Percentiles rank a stretch among this genome's conserved stretches.
Evolutionary conservation across 2,888 invertebrate species (phyloP).

Genomic region (Schizotus pectinicornis): DNA sequence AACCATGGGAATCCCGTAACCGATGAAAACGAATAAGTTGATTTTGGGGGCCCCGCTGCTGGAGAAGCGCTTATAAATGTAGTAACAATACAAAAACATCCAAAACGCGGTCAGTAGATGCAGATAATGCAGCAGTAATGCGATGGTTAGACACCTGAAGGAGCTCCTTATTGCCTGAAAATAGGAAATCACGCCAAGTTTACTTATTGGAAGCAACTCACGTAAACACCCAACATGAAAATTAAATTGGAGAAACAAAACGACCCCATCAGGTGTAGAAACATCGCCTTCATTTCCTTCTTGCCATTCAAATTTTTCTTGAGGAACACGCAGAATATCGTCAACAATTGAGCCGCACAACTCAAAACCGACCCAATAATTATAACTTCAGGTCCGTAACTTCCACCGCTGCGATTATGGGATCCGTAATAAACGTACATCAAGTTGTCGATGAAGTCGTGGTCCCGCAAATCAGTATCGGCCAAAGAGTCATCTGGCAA

Average conservation of each 20-base stretch:
- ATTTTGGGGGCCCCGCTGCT: conserved; percentile 59
- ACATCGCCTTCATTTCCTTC: conserved; percentile 61
- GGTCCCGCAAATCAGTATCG: conserved; percentile 70
- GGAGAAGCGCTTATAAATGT: conserved; percentile 65
- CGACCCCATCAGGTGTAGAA: conserved; percentile 68
- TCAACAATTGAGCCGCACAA: conserved; percentile 61
- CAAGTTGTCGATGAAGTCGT: conserved; percentile 75
- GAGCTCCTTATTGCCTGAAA: conserved; percentile 68
- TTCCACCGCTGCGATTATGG: conserved; percentile 60
- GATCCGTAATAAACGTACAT: conserved; percentile 74
- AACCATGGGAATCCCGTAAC: conserved; percentile 69
- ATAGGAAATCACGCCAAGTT: conserved; percentile 7
- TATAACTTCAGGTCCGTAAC: conserved; percentile 60
- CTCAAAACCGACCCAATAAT: conserved; percentile 60
- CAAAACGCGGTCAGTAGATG: conserved; percentile 73
- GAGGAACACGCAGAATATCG: conserved; percentile 58
- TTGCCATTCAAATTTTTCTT: conserved; percentile 52
- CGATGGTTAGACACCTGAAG: conserved; percentile 70
- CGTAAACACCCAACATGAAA: conserved; percentile 71
- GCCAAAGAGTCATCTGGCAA: conserved; percentile 69
- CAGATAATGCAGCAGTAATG: conserved; percentile 72
- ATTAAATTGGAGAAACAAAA: conserved; percentile 67
- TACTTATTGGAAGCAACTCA: conserved; percentile 51
- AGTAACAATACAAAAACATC: conserved; percentile 71
- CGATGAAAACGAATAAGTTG: conserved; percentile 66